Base-by-base conservation (phyloP, 2,797 vertebrate genomes). In the Malacoraja senta region DNA sequence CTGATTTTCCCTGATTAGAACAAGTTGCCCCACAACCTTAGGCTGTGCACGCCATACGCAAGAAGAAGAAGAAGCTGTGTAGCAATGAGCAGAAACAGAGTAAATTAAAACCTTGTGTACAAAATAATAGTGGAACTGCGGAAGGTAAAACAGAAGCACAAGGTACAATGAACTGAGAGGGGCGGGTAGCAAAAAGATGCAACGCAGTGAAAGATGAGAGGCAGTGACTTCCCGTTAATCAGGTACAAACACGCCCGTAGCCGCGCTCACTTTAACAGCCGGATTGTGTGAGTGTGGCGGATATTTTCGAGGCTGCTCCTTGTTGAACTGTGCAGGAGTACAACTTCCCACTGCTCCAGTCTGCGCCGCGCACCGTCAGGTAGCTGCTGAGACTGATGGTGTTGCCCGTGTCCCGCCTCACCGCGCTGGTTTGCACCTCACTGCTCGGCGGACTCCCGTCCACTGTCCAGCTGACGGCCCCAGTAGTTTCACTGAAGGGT, bases 301-400 rank as follows among this genome's bases (percentile, higher is more conserved):
- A 29, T 86, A 53, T 86, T 86, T 61, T 15, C 15, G 83, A 86
- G 29, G 26, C 44, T 44, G 44, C 44, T 44, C 44, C 44, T 44
- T 44, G 44, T 44, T 44, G 44, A 44, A 44, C 44, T 44, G 44
- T 44, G 44, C 44, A 44, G 44, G 1, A 44, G 44, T 44, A 44
- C 44, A 2, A 44, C 44, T 44, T 44, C 44, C 1, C 44, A 44
- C 44, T 44, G 1, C 44, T 44, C 44, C 3, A 2, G 44, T 63
- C 83, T 17, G 1, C 8, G 83, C 26, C 26, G 58, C 10, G 58
- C 24, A 86, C 53, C 9, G 12, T 86, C 58, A 86, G 53, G 83
- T 86, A 61, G 58, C 9, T 86, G 83, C 83, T 86, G 83, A 86
- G 83, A 63, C 53, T 61, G 83, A 86, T 63, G 29, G 26, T 86